A percentile compares a stretch with the other conserved stretches of the same genome.
Conservation (phyloP, 1,140 invertebrate species). For the Lanistes nyassanus region DNA sequence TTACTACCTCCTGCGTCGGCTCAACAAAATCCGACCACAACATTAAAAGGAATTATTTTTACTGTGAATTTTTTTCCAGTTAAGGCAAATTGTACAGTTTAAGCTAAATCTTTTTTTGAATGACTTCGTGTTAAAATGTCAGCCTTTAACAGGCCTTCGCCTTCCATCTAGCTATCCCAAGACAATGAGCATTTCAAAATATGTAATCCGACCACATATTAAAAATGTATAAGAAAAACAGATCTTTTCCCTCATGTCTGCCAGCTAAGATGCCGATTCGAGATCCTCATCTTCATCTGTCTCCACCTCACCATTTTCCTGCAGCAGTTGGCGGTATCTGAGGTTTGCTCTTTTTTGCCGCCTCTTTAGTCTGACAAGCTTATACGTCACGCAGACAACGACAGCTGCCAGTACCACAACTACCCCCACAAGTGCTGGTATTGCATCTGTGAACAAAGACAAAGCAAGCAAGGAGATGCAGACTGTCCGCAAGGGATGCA, state of each 20-base stretch:
- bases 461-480: too few species aligned
- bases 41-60: too few species aligned
- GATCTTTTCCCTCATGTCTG: background rate
- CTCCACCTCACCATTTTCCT: background rate
- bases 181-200: background rate
- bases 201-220: background rate
- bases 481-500: too few species aligned
- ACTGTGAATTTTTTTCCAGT: too few species aligned
- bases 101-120: background rate
- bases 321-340: conserved; percentile 4
- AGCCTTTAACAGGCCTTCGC: background rate
- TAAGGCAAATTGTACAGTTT: too few species aligned
- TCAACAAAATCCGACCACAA: too few species aligned
- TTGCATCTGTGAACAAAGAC: background rate
- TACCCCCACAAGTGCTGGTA: background rate
- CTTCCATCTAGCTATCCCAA: background rate
- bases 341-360: background rate
- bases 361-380: background rate
- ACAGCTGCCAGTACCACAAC: background rate
- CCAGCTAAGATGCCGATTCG: background rate
- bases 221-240: background rate
- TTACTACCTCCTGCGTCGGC: too few species aligned
- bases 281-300: background rate
- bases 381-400: background rate
- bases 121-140: background rate